phyloP scores from a whole-genome alignment of 2,797 vertebrate genomes.

The Eupleurogrammus muticus region DNA sequence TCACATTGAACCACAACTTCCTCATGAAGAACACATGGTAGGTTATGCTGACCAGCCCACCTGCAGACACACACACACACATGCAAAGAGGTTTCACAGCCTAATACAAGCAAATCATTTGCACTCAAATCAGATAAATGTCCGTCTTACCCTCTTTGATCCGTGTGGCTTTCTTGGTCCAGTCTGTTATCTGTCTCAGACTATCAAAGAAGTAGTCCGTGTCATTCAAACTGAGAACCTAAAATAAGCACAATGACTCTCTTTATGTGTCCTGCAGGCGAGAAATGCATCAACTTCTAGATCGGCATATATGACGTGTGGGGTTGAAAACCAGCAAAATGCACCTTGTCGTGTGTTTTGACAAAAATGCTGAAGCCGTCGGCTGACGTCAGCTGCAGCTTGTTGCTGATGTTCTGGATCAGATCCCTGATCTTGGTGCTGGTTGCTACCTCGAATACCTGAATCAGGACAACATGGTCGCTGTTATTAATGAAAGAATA shows the following conservation, averaged over 20 bases:
- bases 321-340: background rate
- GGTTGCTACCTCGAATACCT: slow-evolving; percentile 90
- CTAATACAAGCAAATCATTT: background rate
- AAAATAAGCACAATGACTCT: slow-evolving; percentile 29
- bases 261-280: background rate
- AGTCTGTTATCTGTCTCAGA: slow-evolving; percentile 92
- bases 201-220: slow-evolving; percentile 97
- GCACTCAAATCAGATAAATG: background rate
- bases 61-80: slow-evolving; percentile 64
- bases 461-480: background rate
- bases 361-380: slow-evolving; percentile 96
- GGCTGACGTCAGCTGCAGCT: slow-evolving; percentile 86
- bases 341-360: slow-evolving; percentile 94
- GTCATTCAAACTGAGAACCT: slow-evolving; percentile 95
- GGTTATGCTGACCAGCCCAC: slow-evolving; percentile 70
- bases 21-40: slow-evolving; percentile 96
- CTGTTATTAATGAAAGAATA: background rate
- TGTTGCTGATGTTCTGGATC: slow-evolving; percentile 83
- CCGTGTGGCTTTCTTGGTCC: slow-evolving; percentile 88
- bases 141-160: slow-evolving; percentile 87
- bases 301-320: background rate
- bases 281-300: background rate
- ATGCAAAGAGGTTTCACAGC: background rate
- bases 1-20: slow-evolving; percentile 94
- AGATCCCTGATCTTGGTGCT: slow-evolving; percentile 88